phyloP scores from a whole-genome alignment of 2,888 invertebrate genomes.

The Cetonia aurata region DNA sequence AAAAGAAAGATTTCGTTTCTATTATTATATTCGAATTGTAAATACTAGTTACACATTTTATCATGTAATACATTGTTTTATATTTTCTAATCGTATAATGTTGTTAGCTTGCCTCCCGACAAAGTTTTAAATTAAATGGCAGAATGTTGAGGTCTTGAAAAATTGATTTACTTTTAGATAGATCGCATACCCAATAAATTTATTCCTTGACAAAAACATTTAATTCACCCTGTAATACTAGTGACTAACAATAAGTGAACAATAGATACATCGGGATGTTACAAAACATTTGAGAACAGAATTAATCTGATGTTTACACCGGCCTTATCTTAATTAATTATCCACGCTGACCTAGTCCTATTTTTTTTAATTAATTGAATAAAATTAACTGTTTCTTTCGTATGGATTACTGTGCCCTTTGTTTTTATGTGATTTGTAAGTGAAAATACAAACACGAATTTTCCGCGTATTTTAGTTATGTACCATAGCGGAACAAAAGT shows the following conservation, averaged over 20 bases:
- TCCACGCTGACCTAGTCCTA: slow-evolving; percentile 38
- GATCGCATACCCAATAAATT: too few relatives aligned
- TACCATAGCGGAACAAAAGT: neutral
- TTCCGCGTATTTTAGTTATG: neutral
- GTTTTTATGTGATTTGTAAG: slow-evolving; percentile 1
- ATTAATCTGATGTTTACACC: slow-evolving; percentile 34
- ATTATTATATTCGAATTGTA: too few relatives aligned
- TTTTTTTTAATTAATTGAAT: slow-evolving; percentile 32
- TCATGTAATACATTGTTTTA: too few relatives aligned
- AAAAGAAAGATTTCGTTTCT: too few relatives aligned
- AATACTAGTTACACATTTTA: too few relatives aligned
- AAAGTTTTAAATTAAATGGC: too few relatives aligned
- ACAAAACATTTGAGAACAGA: slow-evolving; percentile 35
- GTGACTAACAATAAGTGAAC: slow-evolving; percentile 17
- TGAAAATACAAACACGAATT: neutral
- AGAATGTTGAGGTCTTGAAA: too few relatives aligned
- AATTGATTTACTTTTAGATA: too few relatives aligned
- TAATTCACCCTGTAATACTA: slow-evolving; percentile 8
- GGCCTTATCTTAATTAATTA: slow-evolving; percentile 37
- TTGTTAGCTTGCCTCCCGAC: too few relatives aligned
- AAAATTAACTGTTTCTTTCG: slow-evolving; percentile 22
- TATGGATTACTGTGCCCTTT: slow-evolving; percentile 3
- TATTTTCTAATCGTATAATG: too few relatives aligned
- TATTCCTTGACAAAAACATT: neutral
- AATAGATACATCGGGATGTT: slow-evolving; percentile 28